phyloP scores from a whole-genome alignment of 2,888 invertebrate species.

The Dioctria linearis region DNA sequence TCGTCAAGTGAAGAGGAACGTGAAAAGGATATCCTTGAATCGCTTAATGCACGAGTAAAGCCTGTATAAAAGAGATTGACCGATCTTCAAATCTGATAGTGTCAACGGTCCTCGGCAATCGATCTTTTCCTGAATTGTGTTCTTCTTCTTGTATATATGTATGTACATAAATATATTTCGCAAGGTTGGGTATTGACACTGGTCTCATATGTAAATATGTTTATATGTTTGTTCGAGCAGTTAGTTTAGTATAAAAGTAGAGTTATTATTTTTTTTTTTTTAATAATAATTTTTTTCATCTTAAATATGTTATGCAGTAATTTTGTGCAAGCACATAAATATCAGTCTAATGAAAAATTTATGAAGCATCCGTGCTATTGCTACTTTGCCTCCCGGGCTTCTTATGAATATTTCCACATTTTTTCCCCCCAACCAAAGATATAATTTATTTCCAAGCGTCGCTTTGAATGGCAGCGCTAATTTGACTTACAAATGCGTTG shows the following conservation, averaged over 20 bases:
- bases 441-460: conserved; percentile 59
- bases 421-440: not conserved
- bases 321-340: conserved; percentile 44
- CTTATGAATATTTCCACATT: conserved; percentile 43
- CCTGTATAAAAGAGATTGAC: conserved; percentile 40
- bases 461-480: conserved; percentile 58
- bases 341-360: conserved; percentile 46
- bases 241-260: not conserved
- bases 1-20: conserved; percentile 28
- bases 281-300: not conserved
- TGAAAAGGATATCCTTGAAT: conserved; percentile 33
- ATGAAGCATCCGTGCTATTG: conserved; percentile 37
- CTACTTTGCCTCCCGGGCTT: conserved; percentile 47
- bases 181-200: too few species aligned
- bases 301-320: conserved; percentile 16
- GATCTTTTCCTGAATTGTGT: conserved; percentile 27
- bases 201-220: too few species aligned
- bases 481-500: conserved; percentile 59
- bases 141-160: not conserved
- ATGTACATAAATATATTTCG: too few species aligned
- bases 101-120: conserved; percentile 35
- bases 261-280: conserved; percentile 4
- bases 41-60: conserved; percentile 6
- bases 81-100: conserved; percentile 48
- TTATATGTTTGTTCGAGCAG: not conserved